A percentile compares a stretch with the other conserved stretches of the same genome.
Conservation (phyloP, 2,888 invertebrate species). For the Margaritifera margaritifera region DNA sequence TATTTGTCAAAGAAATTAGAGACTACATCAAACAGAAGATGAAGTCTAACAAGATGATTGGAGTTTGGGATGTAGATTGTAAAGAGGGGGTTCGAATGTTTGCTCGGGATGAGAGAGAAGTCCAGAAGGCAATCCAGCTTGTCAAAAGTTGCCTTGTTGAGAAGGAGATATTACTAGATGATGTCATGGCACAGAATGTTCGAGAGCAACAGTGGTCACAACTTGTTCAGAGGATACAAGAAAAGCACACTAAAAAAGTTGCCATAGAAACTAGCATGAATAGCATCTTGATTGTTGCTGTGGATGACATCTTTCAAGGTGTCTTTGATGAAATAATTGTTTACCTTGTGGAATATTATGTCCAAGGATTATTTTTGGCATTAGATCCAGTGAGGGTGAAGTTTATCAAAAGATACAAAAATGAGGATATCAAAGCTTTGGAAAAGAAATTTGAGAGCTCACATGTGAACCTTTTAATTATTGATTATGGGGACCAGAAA, state of each 20-base stretch:
- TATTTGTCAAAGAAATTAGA: too few relatives aligned
- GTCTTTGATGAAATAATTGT: conserved; percentile 17
- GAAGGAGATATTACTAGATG: conserved; percentile 6
- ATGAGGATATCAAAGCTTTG: too few relatives aligned
- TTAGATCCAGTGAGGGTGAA: conserved; percentile 5
- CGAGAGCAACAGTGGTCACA: conserved; percentile 3
- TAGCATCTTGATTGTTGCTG: conserved; percentile 9
- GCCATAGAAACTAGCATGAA: conserved; percentile 1
- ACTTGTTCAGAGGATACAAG: conserved; percentile 2
- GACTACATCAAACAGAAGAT: conserved; percentile 12
- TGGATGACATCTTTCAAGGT: conserved; percentile 11
- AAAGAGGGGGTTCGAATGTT: conserved; percentile 13
- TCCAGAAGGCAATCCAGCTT: conserved; percentile 8
- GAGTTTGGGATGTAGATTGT: conserved; percentile 20
- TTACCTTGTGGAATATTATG: conserved; percentile 23
- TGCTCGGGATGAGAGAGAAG: conserved; percentile 15
- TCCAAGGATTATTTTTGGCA: conserved; percentile 14
- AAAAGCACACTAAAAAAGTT: conserved; percentile 8
- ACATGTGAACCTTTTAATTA: too few relatives aligned
- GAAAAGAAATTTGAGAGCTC: too few relatives aligned
- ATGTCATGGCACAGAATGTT: conserved; percentile 2
- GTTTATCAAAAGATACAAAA: too few relatives aligned
- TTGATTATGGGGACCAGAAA: background rate
- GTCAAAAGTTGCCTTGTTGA: conserved; percentile 2
- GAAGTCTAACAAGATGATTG: conserved; percentile 8